These are phyloP conservation scores for Archilochus colubris DNA, from an alignment of 2,113 vertebrate species.

Conservation along the genomic window DNA sequence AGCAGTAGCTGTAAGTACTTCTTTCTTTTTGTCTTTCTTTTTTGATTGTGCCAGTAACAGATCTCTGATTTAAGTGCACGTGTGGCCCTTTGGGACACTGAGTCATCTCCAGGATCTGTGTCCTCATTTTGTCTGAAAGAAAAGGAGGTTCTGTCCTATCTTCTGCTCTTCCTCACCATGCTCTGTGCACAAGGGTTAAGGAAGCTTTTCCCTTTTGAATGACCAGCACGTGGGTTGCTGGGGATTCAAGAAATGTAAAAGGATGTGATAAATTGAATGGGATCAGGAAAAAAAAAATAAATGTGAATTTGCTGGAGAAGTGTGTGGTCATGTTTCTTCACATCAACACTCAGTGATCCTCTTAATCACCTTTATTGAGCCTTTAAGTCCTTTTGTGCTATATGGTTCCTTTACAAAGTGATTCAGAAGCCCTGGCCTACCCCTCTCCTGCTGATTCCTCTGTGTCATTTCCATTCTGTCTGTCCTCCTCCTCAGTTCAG, in stretches of 20 bases:
- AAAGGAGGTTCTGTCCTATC: neutral
- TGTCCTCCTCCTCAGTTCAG: neutral
- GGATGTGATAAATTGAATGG: neutral
- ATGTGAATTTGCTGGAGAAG: neutral
- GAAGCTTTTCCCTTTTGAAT: neutral
- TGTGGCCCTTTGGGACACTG: fast-evolving
- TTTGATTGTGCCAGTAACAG: fast-evolving
- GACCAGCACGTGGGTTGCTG: fast-evolving
- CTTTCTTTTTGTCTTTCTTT: neutral
- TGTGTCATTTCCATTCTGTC: neutral
- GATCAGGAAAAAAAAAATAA: neutral
- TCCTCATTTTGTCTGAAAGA: neutral
- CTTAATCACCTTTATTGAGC: neutral
- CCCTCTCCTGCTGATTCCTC: neutral
- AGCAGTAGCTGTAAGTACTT: conserved; percentile 90
- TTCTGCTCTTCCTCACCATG: neutral
- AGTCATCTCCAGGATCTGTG: neutral
- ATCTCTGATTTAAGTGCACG: fast-evolving
- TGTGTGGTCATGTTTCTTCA: neutral
- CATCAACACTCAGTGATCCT: neutral
- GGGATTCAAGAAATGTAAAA: neutral
- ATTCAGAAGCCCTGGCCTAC: neutral
- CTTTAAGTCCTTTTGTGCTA: neutral
- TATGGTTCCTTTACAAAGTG: neutral
- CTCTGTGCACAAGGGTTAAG: neutral